Conservation (phyloP, 2,888 invertebrate species). For the Hoplodrina blanda region DNA sequence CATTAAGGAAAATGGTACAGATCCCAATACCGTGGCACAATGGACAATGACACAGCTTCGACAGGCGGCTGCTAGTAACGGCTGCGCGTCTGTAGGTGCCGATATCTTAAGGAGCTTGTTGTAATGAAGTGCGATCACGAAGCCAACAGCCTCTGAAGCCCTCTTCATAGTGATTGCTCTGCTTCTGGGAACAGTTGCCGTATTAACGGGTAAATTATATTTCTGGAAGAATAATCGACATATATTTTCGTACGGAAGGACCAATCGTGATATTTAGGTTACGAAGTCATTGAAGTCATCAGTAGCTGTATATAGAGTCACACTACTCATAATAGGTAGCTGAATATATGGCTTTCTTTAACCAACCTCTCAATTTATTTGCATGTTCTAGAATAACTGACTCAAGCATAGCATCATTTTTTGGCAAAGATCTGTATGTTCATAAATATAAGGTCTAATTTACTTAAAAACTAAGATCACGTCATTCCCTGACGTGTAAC, state of each 20-base stretch:
- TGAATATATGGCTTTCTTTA: background rate
- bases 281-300: background rate
- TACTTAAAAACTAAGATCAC: background rate
- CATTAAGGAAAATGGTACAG: background rate
- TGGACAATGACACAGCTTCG: conserved; percentile 60
- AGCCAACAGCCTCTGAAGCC: conserved; percentile 47
- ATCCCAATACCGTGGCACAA: conserved; percentile 24
- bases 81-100: conserved; percentile 60
- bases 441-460: too few species aligned
- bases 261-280: background rate
- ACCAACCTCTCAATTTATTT: background rate
- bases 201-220: conserved; percentile 40
- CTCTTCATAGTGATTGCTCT: conserved; percentile 53
- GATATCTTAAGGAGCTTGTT: conserved; percentile 61
- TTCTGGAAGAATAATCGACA: conserved; percentile 9
- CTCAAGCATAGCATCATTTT: too few species aligned
- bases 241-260: background rate
- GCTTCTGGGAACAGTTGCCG: conserved; percentile 52
- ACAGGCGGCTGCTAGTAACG: conserved; percentile 67
- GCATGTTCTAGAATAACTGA: background rate
- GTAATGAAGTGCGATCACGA: conserved; percentile 60
- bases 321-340: background rate
- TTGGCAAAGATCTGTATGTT: too few species aligned
- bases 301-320: background rate
- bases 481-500: background rate